Base-by-base conservation (phyloP, 2,113 vertebrate genomes). In the Prunella himalayana region DNA sequence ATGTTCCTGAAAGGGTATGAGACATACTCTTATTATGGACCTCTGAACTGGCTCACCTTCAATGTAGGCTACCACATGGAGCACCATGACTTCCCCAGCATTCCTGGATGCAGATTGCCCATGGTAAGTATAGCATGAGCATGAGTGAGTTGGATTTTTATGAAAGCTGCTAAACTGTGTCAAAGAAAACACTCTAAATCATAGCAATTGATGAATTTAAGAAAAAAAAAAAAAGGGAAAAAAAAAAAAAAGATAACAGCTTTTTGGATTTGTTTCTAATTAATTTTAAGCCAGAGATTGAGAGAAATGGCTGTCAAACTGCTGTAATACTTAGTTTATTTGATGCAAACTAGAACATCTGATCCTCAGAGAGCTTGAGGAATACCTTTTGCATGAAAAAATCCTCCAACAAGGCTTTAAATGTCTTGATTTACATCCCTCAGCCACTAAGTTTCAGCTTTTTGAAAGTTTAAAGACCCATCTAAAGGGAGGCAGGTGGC, bases 51-150 rank as follows among this genome's bases (percentile, higher is more conserved):
- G 83, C 98, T 99, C 97, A 99, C 99, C 88, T 99, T 99, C 96
- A 99, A 99, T 27, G 99, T 99, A 45, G 99, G 99, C 27, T 99
- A 99, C 96, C 99, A 99, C 97, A 97, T 99, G 98, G 99, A 99
- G 92, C 99, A 99, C 88, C 99, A 99, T 3, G 99, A 99, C 96
- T 99, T 99, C 83, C 99, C 99, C 87, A 99, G 99, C 97, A 99
- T 99, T 97, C 99, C 99, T 0, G 98, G 99, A 82, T 98, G 98
- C 97, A 99, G 97, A 76, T 94, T 99, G 96, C 99, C 99, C 63
- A 97, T 99, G 99, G 99, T 99, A 97, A 92, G 98, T 78, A 59
- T 3, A 10, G 16, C 8, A 41, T 12, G 3, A 77, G 31, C 45
- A 56, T 1, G 1, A 28, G 7, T 10, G 15, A 54, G 49, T 27